Conservation (phyloP, 2,888 invertebrate genomes). For the Apocheima hispidaria region DNA sequence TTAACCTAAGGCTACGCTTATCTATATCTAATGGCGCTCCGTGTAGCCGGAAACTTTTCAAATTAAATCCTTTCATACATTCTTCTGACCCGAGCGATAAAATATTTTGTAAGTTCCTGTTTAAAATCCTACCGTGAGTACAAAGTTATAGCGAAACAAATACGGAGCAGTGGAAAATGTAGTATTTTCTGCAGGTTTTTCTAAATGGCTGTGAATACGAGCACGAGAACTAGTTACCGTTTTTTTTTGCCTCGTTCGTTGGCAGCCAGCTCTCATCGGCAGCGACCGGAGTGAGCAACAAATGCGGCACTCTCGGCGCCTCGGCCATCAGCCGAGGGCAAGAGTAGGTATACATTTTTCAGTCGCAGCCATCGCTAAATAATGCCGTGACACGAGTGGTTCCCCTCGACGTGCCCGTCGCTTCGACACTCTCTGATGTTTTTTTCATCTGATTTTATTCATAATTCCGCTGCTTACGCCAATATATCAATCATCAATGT, state of each 20-base stretch:
- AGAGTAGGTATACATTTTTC: slow-evolving; percentile 38
- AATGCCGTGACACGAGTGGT: slow-evolving; percentile 40
- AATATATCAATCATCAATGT: no score
- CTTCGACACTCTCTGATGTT: slow-evolving; percentile 32
- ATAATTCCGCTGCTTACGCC: slow-evolving; percentile 25
- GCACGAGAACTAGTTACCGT: slow-evolving; percentile 29
- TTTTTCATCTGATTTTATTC: slow-evolving; percentile 35
- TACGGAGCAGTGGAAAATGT: slow-evolving; percentile 24
- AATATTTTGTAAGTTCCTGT: slow-evolving; percentile 28
- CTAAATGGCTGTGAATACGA: slow-evolving; percentile 36
- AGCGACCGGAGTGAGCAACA: slow-evolving; percentile 25
- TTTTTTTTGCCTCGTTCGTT: slow-evolving; percentile 40
- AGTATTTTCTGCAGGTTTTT: slow-evolving; percentile 39
- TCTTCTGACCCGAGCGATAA: slow-evolving; percentile 22
- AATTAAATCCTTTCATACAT: slow-evolving; percentile 33
- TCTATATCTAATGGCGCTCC: slow-evolving; percentile 31
- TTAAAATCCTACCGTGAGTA: background rate
- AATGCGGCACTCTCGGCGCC: slow-evolving; percentile 34
- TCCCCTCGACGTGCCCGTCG: slow-evolving; percentile 19
- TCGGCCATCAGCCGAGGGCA: slow-evolving; percentile 31
- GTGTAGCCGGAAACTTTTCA: slow-evolving; percentile 25
- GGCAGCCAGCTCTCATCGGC: slow-evolving; percentile 32
- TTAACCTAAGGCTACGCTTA: slow-evolving; percentile 54
- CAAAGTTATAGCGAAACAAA: slow-evolving; percentile 21
- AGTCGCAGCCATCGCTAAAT: slow-evolving; percentile 49